Conservation (phyloP, 1,140 invertebrate genomes). For the Drosophila paulistorum region DNA sequence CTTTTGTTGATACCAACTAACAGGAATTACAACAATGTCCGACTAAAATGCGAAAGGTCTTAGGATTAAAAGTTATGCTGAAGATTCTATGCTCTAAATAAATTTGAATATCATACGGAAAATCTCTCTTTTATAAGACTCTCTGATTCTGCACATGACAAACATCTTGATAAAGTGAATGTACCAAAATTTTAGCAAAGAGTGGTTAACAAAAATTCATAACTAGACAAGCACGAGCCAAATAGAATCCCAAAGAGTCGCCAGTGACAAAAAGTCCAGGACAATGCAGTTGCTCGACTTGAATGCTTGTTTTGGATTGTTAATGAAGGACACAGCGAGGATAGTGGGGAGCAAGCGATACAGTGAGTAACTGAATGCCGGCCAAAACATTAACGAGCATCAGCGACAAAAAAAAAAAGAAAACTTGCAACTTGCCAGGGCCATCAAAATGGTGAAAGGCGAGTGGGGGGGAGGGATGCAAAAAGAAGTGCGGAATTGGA, state of each 20-base stretch:
- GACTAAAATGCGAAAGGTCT: background rate
- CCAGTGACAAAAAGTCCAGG: background rate
- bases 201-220: slow-evolving; percentile 46
- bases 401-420: slow-evolving; percentile 60
- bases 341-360: slow-evolving; percentile 3
- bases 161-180: background rate
- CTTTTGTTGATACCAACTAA: slow-evolving; percentile 3
- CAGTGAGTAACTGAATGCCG: slow-evolving; percentile 30
- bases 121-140: no score
- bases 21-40: background rate
- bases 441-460: background rate
- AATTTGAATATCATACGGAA: background rate
- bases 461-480: background rate
- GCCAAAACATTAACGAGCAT: slow-evolving; percentile 77
- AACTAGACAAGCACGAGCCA: slow-evolving; percentile 45
- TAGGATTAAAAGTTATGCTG: background rate
- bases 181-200: background rate
- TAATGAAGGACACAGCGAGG: slow-evolving; percentile 38
- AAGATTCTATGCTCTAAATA: background rate
- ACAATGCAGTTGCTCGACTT: slow-evolving; percentile 9
- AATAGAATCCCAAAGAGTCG: background rate
- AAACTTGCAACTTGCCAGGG: slow-evolving; percentile 65
- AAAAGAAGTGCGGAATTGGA: background rate
- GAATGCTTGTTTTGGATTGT: background rate
- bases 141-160: background rate